Evolutionary conservation across 2,888 invertebrate genomes (phyloP).

Genomic region (Apodemia duryi): DNA sequence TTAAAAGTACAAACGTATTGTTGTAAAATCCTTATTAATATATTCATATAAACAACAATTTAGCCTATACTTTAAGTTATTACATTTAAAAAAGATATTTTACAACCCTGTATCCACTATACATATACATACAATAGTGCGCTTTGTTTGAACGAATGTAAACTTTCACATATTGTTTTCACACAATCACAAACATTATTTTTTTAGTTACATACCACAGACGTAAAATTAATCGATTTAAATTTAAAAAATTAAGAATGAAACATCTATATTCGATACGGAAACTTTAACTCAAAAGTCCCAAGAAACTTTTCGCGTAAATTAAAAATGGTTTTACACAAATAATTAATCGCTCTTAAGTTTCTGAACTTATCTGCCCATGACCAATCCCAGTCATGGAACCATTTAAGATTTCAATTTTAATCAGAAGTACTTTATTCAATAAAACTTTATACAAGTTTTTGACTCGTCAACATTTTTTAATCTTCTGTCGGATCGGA

Average conservation of each 20-base stretch:
- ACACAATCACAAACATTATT: conserved; percentile 5
- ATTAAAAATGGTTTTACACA: no score
- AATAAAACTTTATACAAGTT: no score
- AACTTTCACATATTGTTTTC: conserved; percentile 28
- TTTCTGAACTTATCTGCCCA: no score
- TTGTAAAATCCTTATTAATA: conserved; percentile 67
- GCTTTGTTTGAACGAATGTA: conserved; percentile 51
- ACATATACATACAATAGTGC: conserved; percentile 67
- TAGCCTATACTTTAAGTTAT: conserved; percentile 62
- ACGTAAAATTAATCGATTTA: background rate
- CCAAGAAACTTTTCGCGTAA: no score
- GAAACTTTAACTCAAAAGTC: background rate
- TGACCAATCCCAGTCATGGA: no score
- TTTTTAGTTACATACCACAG: background rate
- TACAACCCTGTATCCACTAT: conserved; percentile 80
- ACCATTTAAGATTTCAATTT: no score
- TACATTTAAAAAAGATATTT: conserved; percentile 74
- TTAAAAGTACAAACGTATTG: conserved; percentile 62
- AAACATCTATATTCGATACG: background rate
- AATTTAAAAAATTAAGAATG: background rate
- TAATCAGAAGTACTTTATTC: no score
- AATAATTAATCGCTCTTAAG: no score
- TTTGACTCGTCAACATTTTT: no score
- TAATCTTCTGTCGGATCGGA: no score
- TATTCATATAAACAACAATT: conserved; percentile 73